Conservation (phyloP, 2,888 invertebrate species). For the Artemia sp. region DNA sequence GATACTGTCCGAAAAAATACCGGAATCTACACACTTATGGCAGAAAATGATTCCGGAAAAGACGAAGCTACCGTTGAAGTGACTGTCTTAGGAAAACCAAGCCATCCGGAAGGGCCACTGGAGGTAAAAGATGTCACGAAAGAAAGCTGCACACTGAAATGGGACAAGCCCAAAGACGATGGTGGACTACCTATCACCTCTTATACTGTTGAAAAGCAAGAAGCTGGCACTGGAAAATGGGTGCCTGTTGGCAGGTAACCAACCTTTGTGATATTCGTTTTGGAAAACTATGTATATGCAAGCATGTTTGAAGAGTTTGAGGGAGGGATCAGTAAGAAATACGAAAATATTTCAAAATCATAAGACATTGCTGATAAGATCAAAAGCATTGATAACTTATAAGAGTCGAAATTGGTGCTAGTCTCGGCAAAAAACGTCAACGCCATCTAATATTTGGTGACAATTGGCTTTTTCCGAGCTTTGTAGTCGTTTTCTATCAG, state of each 20-base stretch:
- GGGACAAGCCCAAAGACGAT: slow-evolving; percentile 90
- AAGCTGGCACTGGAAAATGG: slow-evolving; percentile 69
- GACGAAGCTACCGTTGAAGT: slow-evolving; percentile 91
- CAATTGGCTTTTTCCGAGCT: too few relatives aligned
- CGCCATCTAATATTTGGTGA: too few relatives aligned
- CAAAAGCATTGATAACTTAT: too few relatives aligned
- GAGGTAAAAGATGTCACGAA: slow-evolving; percentile 78
- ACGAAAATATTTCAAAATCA: too few relatives aligned
- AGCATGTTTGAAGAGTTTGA: too few relatives aligned
- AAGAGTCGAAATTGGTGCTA: too few relatives aligned
- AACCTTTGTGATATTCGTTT: not conserved
- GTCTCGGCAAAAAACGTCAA: too few relatives aligned
- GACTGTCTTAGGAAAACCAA: slow-evolving; percentile 62
- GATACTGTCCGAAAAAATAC: slow-evolving; percentile 68
- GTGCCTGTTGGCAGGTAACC: slow-evolving; percentile 45
- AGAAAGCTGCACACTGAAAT: slow-evolving; percentile 78
- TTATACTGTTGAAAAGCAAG: slow-evolving; percentile 88
- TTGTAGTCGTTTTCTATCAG: too few relatives aligned
- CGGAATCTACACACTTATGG: slow-evolving; percentile 74
- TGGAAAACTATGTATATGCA: too few relatives aligned
- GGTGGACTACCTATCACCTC: slow-evolving; percentile 79
- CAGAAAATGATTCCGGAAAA: slow-evolving; percentile 78
- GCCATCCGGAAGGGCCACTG: slow-evolving; percentile 75
- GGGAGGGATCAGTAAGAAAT: too few relatives aligned
- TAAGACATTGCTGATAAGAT: too few relatives aligned